A percentile compares a stretch with the other conserved stretches of the same genome.
Conservation (phyloP, 2,113 vertebrate genomes). For the Mus pahari region DNA sequence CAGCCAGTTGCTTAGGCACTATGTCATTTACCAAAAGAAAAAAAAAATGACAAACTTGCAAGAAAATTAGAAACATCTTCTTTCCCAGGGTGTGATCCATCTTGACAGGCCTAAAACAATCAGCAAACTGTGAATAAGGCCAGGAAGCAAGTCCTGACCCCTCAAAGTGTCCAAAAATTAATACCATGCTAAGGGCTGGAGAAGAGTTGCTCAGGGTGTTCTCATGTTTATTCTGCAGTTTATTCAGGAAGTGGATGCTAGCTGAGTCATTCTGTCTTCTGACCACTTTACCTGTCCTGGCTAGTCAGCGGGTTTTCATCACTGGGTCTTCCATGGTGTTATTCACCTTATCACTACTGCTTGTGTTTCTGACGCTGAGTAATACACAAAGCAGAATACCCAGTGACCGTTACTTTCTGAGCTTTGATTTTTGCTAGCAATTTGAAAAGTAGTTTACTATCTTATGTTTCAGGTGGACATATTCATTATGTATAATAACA, state of each 20-base stretch:
- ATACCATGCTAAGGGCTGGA: neutral
- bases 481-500: neutral
- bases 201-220: neutral
- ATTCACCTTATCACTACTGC: neutral
- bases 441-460: neutral
- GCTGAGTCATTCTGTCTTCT: neutral
- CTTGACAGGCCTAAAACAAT: neutral
- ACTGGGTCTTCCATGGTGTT: neutral
- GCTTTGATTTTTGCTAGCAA: neutral
- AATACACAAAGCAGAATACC: neutral
- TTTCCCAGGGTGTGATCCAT: neutral
- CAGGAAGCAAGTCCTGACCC: neutral
- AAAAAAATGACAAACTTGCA: slow-evolving; percentile 11
- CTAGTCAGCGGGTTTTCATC: neutral
- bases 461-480: neutral
- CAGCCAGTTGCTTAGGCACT: slow-evolving; percentile 43
- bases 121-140: neutral
- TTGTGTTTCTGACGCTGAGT: slow-evolving; percentile 17
- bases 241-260: neutral
- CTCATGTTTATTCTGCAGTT: neutral
- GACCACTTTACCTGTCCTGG: slow-evolving; percentile 7
- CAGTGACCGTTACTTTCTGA: neutral
- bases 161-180: neutral
- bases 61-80: slow-evolving; percentile 35
- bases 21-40: slow-evolving; percentile 54